Evolutionary conservation across 2,113 vertebrate genomes (phyloP).

Genomic region (Microcebus lehilahytsara): DNA sequence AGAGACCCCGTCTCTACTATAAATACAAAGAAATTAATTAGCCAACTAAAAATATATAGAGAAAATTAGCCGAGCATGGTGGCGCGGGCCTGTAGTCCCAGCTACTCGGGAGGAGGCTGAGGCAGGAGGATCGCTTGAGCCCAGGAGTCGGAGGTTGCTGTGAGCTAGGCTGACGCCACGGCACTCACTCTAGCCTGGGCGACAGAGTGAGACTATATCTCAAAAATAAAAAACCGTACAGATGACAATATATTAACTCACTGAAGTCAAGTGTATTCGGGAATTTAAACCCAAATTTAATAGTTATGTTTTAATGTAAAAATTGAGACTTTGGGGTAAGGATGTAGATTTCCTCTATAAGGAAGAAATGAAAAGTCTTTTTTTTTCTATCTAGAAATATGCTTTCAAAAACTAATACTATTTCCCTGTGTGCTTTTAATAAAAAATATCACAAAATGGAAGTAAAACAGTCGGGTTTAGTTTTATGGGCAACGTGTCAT

Average conservation of each 20-base stretch:
- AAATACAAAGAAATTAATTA: no score
- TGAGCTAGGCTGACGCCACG: no score
- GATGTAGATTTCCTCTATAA: background rate
- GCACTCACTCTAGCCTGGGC: no score
- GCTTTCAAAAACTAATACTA: background rate
- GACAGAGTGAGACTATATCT: no score
- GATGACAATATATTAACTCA: background rate
- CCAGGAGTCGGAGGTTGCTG: no score
- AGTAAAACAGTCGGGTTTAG: background rate
- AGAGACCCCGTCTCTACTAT: no score
- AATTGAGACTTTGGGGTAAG: background rate
- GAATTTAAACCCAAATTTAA: background rate
- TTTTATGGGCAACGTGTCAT: background rate
- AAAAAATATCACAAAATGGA: background rate
- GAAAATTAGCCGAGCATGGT: no score
- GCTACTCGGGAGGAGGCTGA: no score
- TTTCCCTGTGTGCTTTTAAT: background rate
- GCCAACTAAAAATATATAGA: no score
- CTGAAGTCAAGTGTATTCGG: background rate
- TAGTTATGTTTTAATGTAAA: background rate
- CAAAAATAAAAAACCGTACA: no score
- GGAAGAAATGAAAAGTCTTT: background rate
- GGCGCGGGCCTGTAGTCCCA: no score
- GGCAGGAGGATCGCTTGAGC: no score
- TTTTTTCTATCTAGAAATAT: background rate